Percentiles rank a stretch among this genome's conserved stretches.
phyloP scores from a whole-genome alignment of 2,797 vertebrate genomes.

The Manis crassicaudata region DNA sequence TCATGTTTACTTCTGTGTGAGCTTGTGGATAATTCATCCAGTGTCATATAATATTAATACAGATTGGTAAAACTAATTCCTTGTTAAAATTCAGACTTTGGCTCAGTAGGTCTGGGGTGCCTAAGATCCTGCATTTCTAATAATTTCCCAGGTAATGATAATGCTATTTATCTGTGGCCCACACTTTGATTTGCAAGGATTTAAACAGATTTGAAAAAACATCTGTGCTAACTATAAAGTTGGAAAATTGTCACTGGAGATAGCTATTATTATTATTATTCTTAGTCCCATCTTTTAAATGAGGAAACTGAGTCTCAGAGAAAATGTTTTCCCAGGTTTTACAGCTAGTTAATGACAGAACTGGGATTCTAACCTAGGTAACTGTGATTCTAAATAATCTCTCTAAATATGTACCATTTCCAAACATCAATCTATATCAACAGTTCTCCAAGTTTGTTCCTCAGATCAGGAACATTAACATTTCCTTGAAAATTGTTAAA shows the following conservation, averaged over 20 bases:
- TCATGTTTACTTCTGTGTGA: not conserved
- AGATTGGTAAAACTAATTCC: not conserved
- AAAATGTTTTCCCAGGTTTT: not conserved
- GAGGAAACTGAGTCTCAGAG: not conserved
- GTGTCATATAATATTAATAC: not conserved
- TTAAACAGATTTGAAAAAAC: conserved; percentile 1
- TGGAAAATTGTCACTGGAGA: not conserved
- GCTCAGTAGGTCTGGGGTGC: not conserved
- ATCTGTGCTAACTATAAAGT: not conserved
- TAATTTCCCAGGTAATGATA: not conserved
- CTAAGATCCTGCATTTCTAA: not conserved
- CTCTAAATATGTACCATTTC: not conserved
- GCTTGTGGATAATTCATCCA: not conserved
- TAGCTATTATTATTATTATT: not conserved
- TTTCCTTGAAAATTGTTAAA: not conserved
- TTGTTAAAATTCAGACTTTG: conserved; percentile 33
- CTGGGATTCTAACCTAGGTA: not conserved
- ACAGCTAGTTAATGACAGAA: not conserved
- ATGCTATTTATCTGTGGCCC: not conserved
- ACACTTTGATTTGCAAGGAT: not conserved
- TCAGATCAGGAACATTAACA: not conserved
- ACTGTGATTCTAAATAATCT: not conserved
- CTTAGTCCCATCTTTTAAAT: not conserved
- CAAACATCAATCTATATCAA: not conserved
- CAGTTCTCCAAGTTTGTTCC: not conserved